Evolutionary conservation across 1,140 invertebrate species (phyloP), one percentile per base, ranked within the genome.

Genomic region (Pygmarrhopalites habei): DNA sequence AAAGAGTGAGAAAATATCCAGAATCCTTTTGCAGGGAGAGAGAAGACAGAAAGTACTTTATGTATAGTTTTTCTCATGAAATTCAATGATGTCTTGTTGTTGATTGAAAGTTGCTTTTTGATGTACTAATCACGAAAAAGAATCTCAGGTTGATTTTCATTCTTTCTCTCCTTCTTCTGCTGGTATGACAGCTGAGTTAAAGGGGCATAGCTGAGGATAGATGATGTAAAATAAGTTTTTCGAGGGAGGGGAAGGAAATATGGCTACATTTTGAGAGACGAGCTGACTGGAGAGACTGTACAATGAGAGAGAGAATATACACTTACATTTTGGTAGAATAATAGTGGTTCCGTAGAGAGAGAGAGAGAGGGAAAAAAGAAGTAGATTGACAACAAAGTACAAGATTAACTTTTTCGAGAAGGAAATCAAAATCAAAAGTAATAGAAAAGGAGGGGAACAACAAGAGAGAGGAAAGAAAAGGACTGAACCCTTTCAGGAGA

Each of bases 351-450:
- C n/a, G n/a, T n/a, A n/a, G n/a, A n/a, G n/a, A n/a, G n/a, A n/a
- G n/a, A n/a, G n/a, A n/a, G 46, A 14, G 12, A 49, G 46, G 23
- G 46, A 49, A 49, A 12, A 49, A 49, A 49, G 46, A 49, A 49
- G 12, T 49, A 61, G 49, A 61, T 46, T 61, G 60, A 62, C 60
- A 62, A 62, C 60, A 62, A 62, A 62, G 60, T 53, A 62, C 51
- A 62, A 62, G 60, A 62, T 62, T 62, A 62, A 62, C 49, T 57
- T 52, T 35, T 56, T n/a, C 49, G 35, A 52, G 39, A 46, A 62
- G 52, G 60, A 62, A 62, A 62, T 62, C 51, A 55, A 62, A 62
- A 56, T 62, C 49, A 56, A 62, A 62, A 56, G 49, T 52, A 52
- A 52, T 26, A 52, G 60, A 62, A 55, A 56, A 62, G 60, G 41